These are phyloP conservation scores for Cheilosia vulpina DNA, from an alignment of 2,888 invertebrate genomes.

Conservation along the genomic window DNA sequence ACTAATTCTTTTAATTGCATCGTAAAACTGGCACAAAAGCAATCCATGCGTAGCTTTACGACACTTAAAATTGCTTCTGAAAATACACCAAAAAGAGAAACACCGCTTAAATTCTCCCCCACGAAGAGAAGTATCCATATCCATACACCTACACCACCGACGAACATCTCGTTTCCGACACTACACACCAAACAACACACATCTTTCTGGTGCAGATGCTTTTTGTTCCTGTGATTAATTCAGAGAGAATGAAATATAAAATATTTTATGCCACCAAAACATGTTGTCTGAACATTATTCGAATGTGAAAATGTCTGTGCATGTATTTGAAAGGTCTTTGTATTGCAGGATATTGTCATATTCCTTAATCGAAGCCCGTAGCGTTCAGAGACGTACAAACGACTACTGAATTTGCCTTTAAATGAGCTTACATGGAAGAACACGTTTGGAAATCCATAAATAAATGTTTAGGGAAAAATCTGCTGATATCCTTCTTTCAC, in stretches of 20 bases:
- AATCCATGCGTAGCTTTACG: slow-evolving; percentile 61
- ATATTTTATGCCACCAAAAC: slow-evolving; percentile 11
- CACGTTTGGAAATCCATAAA: not conserved
- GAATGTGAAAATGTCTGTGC: slow-evolving; percentile 21
- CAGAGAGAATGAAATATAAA: not conserved
- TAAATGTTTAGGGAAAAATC: slow-evolving; percentile 3
- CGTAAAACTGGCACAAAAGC: slow-evolving; percentile 62
- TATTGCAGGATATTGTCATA: not conserved
- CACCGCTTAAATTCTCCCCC: slow-evolving; percentile 3
- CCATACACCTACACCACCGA: not conserved
- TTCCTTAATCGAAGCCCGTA: slow-evolving; percentile 13
- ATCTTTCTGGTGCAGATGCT: slow-evolving; percentile 16
- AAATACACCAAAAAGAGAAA: slow-evolving; percentile 29
- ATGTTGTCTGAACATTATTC: slow-evolving; percentile 29
- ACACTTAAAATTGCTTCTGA: slow-evolving; percentile 60
- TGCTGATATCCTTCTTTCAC: not conserved
- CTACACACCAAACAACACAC: slow-evolving; percentile 5
- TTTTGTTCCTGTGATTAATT: slow-evolving; percentile 13
- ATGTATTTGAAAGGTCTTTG: slow-evolving; percentile 12
- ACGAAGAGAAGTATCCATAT: too few species aligned
- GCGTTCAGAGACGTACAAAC: not conserved
- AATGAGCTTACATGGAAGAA: not conserved
- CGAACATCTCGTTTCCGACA: slow-evolving; percentile 6
- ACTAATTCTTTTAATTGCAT: slow-evolving; percentile 68
- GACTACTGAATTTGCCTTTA: slow-evolving; percentile 16